Evolutionary conservation across 2,888 invertebrate species (phyloP).

Genomic region (Argyresthia albistria): DNA sequence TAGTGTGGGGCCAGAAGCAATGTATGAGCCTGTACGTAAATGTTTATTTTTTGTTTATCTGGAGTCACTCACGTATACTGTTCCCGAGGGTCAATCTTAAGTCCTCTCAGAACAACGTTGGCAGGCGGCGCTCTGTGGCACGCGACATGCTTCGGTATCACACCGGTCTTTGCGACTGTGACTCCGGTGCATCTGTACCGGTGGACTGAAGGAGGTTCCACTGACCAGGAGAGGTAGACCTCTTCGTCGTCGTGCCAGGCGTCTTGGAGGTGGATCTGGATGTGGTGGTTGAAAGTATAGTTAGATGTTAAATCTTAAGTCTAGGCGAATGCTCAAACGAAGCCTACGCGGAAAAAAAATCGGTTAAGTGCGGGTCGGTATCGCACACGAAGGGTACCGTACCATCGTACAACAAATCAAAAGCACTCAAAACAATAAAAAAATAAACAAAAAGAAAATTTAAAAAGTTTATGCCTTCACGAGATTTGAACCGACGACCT

Average conservation of each 20-base stretch:
- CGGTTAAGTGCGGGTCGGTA: no score
- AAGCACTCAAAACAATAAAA: no score
- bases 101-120: slow-evolving; percentile 45
- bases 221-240: slow-evolving; percentile 50
- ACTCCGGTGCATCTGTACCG: slow-evolving; percentile 56
- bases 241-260: slow-evolving; percentile 56
- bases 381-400: no score
- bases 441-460: no score
- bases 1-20: no score
- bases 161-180: slow-evolving; percentile 42
- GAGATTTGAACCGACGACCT: no score
- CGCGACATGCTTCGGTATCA: slow-evolving; percentile 51
- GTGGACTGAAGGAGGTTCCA: slow-evolving; percentile 42
- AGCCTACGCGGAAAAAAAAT: no score
- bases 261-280: slow-evolving; percentile 45
- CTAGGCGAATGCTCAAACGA: no score
- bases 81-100: slow-evolving; percentile 51
- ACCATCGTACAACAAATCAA: no score
- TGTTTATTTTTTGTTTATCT: no score
- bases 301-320: neutral
- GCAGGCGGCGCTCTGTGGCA: slow-evolving; percentile 53
- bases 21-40: no score
- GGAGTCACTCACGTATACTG: slow-evolving; percentile 45
- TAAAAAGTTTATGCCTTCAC: no score
- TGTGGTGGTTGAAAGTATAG: neutral